Conservation (phyloP, 2,888 invertebrate genomes). For the Onthophagus sagittarius region DNA sequence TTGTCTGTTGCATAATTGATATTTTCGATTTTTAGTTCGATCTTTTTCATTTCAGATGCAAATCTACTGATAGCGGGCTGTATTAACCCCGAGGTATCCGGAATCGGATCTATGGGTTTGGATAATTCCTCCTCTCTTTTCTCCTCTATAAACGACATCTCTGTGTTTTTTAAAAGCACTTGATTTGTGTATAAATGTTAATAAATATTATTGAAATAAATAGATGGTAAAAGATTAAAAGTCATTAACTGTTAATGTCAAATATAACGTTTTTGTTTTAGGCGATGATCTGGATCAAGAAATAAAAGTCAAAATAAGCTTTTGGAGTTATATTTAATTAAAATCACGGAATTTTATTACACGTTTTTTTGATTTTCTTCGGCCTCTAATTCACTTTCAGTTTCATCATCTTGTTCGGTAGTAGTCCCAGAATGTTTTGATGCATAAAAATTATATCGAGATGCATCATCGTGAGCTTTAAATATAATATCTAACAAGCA, state of each 20-base stretch:
- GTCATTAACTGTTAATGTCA: no score
- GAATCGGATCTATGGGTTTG: not conserved
- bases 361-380: not conserved
- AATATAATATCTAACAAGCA: conserved; percentile 43
- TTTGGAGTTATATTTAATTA: no score
- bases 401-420: not conserved
- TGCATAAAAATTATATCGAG: conserved; percentile 20
- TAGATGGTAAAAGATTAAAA: no score
- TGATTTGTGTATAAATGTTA: not conserved
- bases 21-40: conserved; percentile 25
- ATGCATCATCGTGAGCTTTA: conserved; percentile 41
- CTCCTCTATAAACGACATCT: not conserved
- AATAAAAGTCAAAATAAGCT: no score
- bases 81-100: not conserved
- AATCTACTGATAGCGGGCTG: conserved; percentile 16
- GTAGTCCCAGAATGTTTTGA: not conserved
- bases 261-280: no score
- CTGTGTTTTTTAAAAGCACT: not conserved
- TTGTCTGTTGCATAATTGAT: conserved; percentile 23
- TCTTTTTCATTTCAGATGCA: conserved; percentile 19
- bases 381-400: not conserved
- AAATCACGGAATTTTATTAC: no score
- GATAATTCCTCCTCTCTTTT: not conserved
- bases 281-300: no score
- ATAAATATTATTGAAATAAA: not conserved